These are phyloP conservation scores for Scolopax mira DNA, from an alignment of 2,113 vertebrate genomes.

Conservation along the genomic window DNA sequence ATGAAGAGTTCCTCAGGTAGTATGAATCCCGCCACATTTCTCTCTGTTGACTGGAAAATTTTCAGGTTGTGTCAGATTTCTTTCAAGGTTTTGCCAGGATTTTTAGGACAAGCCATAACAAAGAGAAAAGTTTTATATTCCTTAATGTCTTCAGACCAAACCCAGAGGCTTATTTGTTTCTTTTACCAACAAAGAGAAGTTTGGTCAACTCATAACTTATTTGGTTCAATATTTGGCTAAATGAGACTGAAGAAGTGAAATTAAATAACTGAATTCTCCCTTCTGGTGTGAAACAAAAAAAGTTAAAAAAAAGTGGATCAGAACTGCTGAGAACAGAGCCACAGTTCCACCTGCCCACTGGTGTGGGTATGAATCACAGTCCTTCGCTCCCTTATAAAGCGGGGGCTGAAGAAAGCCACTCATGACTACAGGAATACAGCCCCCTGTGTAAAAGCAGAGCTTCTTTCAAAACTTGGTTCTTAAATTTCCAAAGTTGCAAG, in stretches of 20 bases:
- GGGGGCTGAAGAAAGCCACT: neutral
- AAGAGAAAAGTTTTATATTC: neutral
- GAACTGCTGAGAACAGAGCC: neutral
- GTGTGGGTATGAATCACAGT: neutral
- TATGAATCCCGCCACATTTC: neutral
- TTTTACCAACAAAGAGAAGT: neutral
- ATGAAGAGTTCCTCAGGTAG: neutral
- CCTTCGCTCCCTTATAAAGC: accelerated
- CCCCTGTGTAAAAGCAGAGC: neutral
- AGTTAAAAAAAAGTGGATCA: neutral
- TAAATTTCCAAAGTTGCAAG: neutral
- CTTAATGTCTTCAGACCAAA: neutral
- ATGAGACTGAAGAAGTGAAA: neutral
- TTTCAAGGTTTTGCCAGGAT: neutral
- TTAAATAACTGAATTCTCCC: neutral
- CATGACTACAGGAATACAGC: neutral
- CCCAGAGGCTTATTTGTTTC: neutral
- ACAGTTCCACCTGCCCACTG: neutral
- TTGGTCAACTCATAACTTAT: neutral
- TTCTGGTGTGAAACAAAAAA: neutral
- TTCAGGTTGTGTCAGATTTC: neutral
- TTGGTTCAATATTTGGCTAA: neutral
- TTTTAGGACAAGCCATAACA: neutral
- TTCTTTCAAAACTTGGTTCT: neutral
- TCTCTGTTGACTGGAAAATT: neutral